Evolutionary conservation across 2,113 vertebrate species (phyloP).

Genomic region (Sminthopsis crassicaudata): DNA sequence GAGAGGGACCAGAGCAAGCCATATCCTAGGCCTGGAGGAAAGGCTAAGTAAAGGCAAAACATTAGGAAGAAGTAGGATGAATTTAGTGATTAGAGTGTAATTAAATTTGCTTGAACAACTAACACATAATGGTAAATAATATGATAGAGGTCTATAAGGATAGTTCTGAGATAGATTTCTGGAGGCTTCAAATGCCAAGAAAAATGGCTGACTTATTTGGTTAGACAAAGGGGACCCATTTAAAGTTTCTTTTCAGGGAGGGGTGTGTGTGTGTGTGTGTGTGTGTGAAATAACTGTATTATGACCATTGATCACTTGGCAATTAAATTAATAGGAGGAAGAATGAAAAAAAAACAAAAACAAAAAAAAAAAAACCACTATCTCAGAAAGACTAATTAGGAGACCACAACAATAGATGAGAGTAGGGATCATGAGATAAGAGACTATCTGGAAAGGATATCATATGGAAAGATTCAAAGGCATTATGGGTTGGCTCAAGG

Average conservation of each 20-base stretch:
- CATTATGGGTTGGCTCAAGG: not conserved
- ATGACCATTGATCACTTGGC: not conserved
- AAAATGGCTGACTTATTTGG: not conserved
- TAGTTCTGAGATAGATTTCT: not conserved
- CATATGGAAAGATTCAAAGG: not conserved
- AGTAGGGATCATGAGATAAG: not conserved
- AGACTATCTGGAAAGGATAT: not conserved
- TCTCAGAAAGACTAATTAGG: too few relatives aligned
- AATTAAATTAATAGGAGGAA: not conserved
- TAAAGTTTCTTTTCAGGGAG: not conserved
- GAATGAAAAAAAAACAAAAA: not conserved
- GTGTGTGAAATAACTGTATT: not conserved
- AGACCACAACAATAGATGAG: not conserved
- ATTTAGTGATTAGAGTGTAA: not conserved
- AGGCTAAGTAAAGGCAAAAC: not conserved
- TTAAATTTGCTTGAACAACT: not conserved
- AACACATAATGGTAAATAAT: not conserved
- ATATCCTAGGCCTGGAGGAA: not conserved
- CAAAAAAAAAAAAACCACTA: not conserved
- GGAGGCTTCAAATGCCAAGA: not conserved
- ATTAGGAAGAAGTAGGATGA: not conserved
- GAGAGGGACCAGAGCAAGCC: not conserved
- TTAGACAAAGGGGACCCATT: not conserved
- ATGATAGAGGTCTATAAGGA: not conserved
- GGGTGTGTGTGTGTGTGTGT: too few relatives aligned